Evolutionary conservation across 2,797 vertebrate species (phyloP).

Genomic region (Somateria mollissima): DNA sequence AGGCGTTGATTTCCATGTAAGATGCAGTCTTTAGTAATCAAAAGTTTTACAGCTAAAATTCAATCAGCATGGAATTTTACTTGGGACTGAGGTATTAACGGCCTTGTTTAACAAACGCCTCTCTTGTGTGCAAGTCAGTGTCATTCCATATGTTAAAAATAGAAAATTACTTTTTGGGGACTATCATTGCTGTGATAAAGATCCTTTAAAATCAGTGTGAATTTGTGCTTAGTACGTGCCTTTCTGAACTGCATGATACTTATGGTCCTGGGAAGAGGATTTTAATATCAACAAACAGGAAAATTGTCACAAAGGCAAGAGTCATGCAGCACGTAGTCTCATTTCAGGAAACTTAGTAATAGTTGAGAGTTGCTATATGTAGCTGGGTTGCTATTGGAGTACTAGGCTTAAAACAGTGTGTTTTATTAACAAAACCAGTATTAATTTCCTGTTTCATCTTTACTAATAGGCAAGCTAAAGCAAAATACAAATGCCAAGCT

Average conservation of each 20-base stretch:
- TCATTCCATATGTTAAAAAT: background rate
- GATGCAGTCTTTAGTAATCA: background rate
- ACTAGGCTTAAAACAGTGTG: background rate
- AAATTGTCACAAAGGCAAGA: constrained; percentile 14
- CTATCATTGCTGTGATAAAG: background rate
- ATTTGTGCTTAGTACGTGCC: background rate
- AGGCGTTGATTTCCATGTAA: background rate
- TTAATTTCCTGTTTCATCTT: background rate
- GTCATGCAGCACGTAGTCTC: background rate
- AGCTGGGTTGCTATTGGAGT: background rate
- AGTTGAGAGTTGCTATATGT: background rate
- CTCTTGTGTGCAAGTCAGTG: background rate
- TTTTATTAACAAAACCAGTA: background rate
- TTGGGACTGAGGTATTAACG: background rate
- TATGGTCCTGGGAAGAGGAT: constrained; percentile 15
- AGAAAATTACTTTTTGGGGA: background rate
- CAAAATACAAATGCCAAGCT: background rate
- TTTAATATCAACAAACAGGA: constrained; percentile 38
- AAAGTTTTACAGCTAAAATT: background rate
- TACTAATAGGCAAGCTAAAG: background rate
- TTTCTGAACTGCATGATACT: background rate
- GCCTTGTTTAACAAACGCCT: background rate
- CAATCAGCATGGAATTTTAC: background rate
- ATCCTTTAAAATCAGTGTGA: background rate
- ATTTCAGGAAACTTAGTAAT: background rate